Percentiles rank a stretch among this genome's conserved stretches.
Conservation (phyloP, 1,140 invertebrate species). For the Drosophila bocqueti region DNA sequence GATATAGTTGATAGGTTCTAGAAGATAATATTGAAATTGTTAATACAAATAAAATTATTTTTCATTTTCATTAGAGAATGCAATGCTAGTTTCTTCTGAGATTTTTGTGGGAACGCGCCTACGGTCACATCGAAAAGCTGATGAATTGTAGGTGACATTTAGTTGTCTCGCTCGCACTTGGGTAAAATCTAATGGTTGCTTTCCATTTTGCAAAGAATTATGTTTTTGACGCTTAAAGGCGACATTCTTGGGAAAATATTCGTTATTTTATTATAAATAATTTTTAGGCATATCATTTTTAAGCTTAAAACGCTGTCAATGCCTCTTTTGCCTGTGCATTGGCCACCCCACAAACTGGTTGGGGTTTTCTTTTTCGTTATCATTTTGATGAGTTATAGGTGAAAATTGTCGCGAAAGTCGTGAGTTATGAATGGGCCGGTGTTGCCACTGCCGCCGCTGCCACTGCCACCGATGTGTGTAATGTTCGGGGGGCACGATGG, state of each 20-base stretch:
- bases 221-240: background rate
- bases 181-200: background rate
- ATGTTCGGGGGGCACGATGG: conserved; percentile 21
- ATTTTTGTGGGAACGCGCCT: background rate
- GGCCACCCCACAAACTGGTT: conserved; percentile 53
- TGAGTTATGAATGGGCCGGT: conserved; percentile 72
- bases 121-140: background rate
- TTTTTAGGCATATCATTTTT: background rate
- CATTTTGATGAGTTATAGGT: conserved; percentile 80
- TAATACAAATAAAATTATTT: background rate
- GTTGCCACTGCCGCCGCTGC: background rate
- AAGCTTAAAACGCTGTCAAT: conserved; percentile 8
- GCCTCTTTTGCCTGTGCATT: conserved; percentile 5
- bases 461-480: background rate
- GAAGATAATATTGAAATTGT: background rate
- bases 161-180: background rate
- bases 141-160: background rate
- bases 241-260: background rate
- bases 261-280: background rate
- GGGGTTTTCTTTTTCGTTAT: conserved; percentile 65
- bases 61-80: background rate
- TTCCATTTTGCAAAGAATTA: background rate
- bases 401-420: conserved; percentile 82
- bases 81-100: background rate
- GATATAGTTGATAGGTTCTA: no score